Evolutionary conservation across 2,113 vertebrate genomes (phyloP).

Genomic region (Elgaria multicarinata): DNA sequence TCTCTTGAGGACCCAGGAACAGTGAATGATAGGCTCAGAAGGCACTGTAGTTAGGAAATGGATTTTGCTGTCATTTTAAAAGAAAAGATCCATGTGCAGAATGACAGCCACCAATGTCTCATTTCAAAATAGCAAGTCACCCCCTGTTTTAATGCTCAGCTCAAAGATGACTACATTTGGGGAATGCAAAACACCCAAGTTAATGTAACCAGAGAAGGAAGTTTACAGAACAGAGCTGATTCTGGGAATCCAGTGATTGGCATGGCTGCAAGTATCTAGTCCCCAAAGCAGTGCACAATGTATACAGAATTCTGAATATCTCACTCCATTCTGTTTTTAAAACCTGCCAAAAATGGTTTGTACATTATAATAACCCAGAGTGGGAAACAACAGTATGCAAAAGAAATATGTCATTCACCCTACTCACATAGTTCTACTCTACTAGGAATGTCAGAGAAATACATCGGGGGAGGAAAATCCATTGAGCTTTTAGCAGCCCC

Average conservation of each 20-base stretch:
- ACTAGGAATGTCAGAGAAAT: too few relatives aligned
- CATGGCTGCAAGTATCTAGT: background rate
- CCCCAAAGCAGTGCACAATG: background rate
- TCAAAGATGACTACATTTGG: background rate
- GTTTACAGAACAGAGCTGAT: background rate
- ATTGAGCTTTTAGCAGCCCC: too few relatives aligned
- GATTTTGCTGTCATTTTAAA: background rate
- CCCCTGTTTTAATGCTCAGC: background rate
- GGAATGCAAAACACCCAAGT: background rate
- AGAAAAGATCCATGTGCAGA: background rate
- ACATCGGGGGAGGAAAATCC: too few relatives aligned
- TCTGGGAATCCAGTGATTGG: background rate
- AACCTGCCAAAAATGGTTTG: background rate
- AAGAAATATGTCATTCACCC: background rate
- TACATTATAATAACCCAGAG: background rate
- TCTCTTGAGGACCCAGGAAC: background rate
- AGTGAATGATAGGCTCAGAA: accelerated
- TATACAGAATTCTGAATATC: background rate
- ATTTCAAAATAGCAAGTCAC: background rate
- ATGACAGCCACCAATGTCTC: accelerated
- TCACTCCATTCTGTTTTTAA: background rate
- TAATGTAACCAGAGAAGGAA: background rate
- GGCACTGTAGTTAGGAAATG: accelerated
- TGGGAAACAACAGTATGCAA: background rate
- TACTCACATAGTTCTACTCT: background rate